Evolutionary conservation across 2,888 invertebrate species (phyloP), one percentile per base, ranked within the genome.

Genomic region (Leucoptera coffeella): DNA sequence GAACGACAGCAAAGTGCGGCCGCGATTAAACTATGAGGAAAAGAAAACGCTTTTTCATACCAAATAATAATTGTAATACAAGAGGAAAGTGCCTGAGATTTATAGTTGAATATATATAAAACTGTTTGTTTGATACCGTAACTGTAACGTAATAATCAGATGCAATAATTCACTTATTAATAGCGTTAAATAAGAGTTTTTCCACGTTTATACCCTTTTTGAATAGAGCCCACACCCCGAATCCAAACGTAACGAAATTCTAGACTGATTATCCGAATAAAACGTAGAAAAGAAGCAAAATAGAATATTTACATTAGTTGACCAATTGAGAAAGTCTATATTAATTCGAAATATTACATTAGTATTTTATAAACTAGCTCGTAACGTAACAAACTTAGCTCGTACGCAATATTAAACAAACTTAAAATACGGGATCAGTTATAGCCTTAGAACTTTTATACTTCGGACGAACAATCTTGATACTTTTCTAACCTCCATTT

Each of bases 241-340:
- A 29, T 26, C 56, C 60, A 54, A 51, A 61, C 61, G 62, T 59
- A 56, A 56, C 47, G 50, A 69, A 69, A 69, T 60, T 57, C 52
- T 69, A 69, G 69, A 69, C 69, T 69, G 69, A 69, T 62, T 55
- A 39, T 54, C 61, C 59, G 55, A 54, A 57, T 59, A 57, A 23
- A 19, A 44, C 41, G 42, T 49, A 48, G 50, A 37, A 50, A 21
- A 7, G 14, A 26, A 21, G 12, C 42, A 47, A 53, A 55, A 45
- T 45, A 61, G 50, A 65, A 58, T 67, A 69, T 69, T 67, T 69
- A 69, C 69, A 67, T 67, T 69, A 69, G 69, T 69, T 69, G 67
- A 67, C 36, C 39, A 17, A 17, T 9, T 6, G 17, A 7, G 9
- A 17, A 17, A 17, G 17, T 17, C 6, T 17, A 17, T 17, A 17